Evolutionary conservation across 1,140 invertebrate genomes (phyloP), one percentile per base, ranked within the genome.

Genomic region (Procambarus virginalis): DNA sequence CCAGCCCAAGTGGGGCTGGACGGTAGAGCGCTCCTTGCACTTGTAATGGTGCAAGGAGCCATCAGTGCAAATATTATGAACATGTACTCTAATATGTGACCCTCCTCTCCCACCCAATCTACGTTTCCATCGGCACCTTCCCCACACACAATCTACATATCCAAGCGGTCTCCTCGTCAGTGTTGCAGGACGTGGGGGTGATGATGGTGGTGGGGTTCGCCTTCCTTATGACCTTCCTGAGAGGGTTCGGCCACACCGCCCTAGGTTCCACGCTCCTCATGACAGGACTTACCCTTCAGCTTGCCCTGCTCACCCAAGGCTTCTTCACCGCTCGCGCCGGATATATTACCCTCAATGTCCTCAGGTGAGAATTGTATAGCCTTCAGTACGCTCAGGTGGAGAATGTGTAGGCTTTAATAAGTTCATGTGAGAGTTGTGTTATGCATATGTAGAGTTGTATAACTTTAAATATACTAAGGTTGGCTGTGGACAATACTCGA

Each of bases 131-230:
- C 55, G 3, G 17, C n/a, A n/a, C 22, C 22, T 22, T 73, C 22
- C 68, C 22, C 22, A 2, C 8, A 20, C 68, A n/a, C 60, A 64
- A 14, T 22, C n/a, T 5, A 34, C 68, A 73, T 22, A 45, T 6
- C 68, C 8, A 20, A 17, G 3, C 64, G 20, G 10, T 0, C 17
- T 22, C 34, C 14, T 22, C 22, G 5, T 45, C 80, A 94, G 94
- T 94, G 93, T 95, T 95, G 89, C 94, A 95, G 92, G 95, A 95
- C 93, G 94, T 95, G 0, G 95, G 95, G 91, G 94, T 95, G 34
- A 95, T 95, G 95, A 94, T 96, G 48, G 94, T 95, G 92, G 92
- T 95, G 64, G 95, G 95, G 48, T 95, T 95, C 92, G 95, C 95
- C 10, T 96, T 95, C 92, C 92, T 95, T 85, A 95, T 95, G 94